A percentile compares a stretch with the other conserved stretches of the same genome.
Evolutionary conservation across 1,140 invertebrate genomes (phyloP).

Genomic region (Apis florea): DNA sequence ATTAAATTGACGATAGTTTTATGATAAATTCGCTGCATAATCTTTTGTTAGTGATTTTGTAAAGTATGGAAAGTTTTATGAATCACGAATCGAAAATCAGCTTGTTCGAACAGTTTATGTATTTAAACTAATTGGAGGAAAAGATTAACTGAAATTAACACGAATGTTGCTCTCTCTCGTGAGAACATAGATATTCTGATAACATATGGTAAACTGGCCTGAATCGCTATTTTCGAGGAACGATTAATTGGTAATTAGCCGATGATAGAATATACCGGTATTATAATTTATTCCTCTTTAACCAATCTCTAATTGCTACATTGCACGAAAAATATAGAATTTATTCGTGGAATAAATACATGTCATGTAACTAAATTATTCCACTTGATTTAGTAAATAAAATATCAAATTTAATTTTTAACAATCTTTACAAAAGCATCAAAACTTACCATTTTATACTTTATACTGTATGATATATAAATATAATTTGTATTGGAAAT

Average conservation of each 20-base stretch:
- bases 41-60: background rate
- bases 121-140: background rate
- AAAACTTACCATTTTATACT: background rate
- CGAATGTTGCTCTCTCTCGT: background rate
- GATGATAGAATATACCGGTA: background rate
- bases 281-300: background rate
- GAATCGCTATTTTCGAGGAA: background rate
- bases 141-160: background rate
- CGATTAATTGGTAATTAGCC: background rate
- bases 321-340: background rate
- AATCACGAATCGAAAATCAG: background rate
- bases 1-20: background rate
- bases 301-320: background rate
- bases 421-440: background rate
- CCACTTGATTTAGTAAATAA: too few relatives aligned
- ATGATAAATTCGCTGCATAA: background rate
- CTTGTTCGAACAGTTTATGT: background rate
- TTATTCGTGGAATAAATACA: background rate
- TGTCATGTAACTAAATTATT: too few relatives aligned
- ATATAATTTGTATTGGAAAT: background rate
- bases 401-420: too few relatives aligned
- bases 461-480: background rate
- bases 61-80: background rate
- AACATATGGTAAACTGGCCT: background rate
- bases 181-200: background rate